Conservation (phyloP, 2,797 vertebrate genomes). For the Prunella strophiata region DNA sequence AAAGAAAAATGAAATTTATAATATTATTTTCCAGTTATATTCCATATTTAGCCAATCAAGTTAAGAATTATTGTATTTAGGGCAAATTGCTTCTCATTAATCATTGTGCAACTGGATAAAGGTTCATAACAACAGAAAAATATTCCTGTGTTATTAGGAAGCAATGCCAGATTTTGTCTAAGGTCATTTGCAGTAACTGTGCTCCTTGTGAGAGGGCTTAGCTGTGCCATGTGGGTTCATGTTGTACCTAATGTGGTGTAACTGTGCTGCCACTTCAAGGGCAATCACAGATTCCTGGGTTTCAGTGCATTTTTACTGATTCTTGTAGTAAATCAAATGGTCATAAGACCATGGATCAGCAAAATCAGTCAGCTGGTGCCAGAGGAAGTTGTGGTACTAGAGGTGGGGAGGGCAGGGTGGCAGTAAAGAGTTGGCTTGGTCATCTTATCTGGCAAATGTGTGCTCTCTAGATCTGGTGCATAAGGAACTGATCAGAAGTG, state of each 20-base stretch:
- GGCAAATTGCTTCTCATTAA: background rate
- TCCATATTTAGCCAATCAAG: background rate
- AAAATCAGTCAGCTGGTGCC: background rate
- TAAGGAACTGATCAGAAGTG: background rate
- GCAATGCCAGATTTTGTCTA: background rate
- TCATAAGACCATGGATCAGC: background rate
- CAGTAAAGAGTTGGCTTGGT: fast-evolving
- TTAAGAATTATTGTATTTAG: background rate
- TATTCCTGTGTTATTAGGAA: background rate
- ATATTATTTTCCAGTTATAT: background rate
- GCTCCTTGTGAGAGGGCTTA: background rate
- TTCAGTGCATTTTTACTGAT: fast-evolving
- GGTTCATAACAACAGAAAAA: background rate
- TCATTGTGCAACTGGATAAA: background rate
- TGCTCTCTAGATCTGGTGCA: background rate
- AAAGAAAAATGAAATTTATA: background rate
- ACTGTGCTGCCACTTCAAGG: background rate
- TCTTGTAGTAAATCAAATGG: background rate
- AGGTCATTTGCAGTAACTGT: background rate
- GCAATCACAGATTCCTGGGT: background rate
- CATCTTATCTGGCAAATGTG: fast-evolving
- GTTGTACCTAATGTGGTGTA: background rate
- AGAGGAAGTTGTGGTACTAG: background rate
- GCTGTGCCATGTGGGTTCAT: background rate
- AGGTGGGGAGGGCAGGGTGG: too few species aligned